These are phyloP conservation scores for Crotalus viridis DNA, from an alignment of 2,113 vertebrate species.

Conservation along the genomic window DNA sequence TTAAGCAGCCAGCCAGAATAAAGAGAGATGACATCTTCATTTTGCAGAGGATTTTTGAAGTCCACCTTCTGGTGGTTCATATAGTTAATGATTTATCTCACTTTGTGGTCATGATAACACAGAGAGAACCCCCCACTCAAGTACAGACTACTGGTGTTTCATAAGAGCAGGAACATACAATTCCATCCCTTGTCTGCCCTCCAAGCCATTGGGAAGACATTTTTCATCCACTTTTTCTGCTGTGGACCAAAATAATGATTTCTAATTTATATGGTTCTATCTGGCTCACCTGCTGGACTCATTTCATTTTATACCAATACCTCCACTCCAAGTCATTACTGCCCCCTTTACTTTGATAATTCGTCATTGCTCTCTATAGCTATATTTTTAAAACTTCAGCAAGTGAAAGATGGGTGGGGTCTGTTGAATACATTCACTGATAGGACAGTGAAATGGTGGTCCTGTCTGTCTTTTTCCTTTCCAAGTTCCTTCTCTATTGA, in stretches of 20 bases:
- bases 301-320: not conserved
- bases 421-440: not conserved
- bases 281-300: not conserved
- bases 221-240: not conserved
- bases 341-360: not conserved
- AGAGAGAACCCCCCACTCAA: not conserved
- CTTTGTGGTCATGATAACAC: not conserved
- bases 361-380: not conserved
- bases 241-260: not conserved
- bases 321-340: not conserved
- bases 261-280: not conserved
- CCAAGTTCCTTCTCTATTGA: not conserved
- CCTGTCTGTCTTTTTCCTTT: not conserved
- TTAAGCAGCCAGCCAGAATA: too few relatives aligned
- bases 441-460: not conserved
- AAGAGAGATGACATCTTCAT: not conserved
- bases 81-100: not conserved
- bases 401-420: not conserved
- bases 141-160: not conserved
- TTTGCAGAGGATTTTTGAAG: not conserved
- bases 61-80: not conserved
- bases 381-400: not conserved
- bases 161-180: not conserved
- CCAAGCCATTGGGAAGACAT: not conserved
- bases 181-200: not conserved